phyloP scores from a whole-genome alignment of 1,140 invertebrate species.

The Sarcophaga bullata region DNA sequence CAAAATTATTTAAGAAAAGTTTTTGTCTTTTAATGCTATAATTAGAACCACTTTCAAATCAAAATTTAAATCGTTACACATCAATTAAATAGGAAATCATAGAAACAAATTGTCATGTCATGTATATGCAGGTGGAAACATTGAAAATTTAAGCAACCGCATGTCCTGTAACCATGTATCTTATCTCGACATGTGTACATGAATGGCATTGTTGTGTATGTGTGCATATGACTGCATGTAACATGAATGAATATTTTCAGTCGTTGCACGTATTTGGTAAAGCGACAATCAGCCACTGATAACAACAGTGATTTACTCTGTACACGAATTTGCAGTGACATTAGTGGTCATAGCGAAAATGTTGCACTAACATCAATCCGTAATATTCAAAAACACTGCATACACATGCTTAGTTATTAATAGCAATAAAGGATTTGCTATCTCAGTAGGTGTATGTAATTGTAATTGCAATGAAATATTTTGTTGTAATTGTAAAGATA shows the following conservation, averaged over 20 bases:
- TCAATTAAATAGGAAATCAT: neutral
- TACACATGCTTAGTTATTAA: neutral
- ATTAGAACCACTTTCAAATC: too few relatives aligned
- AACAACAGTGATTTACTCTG: conserved; percentile 9
- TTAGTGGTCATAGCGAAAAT: conserved; percentile 9
- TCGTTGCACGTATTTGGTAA: conserved; percentile 8
- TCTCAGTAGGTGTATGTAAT: too few relatives aligned
- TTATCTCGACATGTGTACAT: neutral
- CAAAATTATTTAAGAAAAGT: too few relatives aligned
- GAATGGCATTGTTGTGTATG: neutral
- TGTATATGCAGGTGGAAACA: neutral
- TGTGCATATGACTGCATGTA: neutral
- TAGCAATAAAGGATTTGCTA: too few relatives aligned
- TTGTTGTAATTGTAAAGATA: too few relatives aligned
- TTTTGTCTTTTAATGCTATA: too few relatives aligned
- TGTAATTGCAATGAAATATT: too few relatives aligned
- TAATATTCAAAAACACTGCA: neutral
- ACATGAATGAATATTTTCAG: neutral
- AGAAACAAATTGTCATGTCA: neutral
- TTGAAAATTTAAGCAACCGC: conserved; percentile 4
- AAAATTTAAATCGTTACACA: too few relatives aligned
- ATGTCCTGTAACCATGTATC: neutral
- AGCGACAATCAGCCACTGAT: conserved; percentile 8
- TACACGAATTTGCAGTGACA: neutral
- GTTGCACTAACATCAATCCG: neutral